A percentile compares a stretch with the other conserved stretches of the same genome.
phyloP scores from a whole-genome alignment of 1,140 invertebrate species.

The Nomia melanderi region DNA sequence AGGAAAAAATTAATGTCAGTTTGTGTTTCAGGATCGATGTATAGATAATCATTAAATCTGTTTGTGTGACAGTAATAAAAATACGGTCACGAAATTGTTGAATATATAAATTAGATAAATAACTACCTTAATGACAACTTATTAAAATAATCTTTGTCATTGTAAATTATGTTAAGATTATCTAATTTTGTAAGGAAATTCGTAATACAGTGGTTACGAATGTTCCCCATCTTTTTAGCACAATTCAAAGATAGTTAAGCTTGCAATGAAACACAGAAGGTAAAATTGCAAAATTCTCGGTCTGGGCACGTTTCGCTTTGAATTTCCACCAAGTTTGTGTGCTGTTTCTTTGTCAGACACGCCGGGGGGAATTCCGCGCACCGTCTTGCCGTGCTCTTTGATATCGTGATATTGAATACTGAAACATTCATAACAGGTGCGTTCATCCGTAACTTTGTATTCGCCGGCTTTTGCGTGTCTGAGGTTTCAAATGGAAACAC shows the following conservation, averaged over 20 bases:
- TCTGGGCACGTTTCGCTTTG: conserved; percentile 36
- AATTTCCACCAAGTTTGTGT: conserved; percentile 56
- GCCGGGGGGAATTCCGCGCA: conserved; percentile 57
- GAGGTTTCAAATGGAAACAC: conserved; percentile 63
- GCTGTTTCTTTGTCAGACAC: conserved; percentile 55
- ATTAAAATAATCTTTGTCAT: too few species aligned
- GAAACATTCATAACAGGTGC: conserved; percentile 68
- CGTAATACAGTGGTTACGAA: too few species aligned
- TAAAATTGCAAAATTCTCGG: conserved; percentile 34
- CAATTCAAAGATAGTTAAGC: neutral
- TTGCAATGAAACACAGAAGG: neutral
- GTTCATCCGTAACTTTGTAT: conserved; percentile 59
- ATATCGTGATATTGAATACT: conserved; percentile 67
- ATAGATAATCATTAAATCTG: too few species aligned
- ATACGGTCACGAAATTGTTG: too few species aligned
- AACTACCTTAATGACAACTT: too few species aligned
- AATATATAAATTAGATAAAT: too few species aligned
- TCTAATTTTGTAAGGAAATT: too few species aligned
- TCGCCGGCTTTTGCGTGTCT: conserved; percentile 41
- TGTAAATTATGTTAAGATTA: too few species aligned
- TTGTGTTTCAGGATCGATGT: too few species aligned
- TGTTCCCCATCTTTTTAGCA: neutral
- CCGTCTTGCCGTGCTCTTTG: conserved; percentile 62
- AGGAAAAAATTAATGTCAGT: too few species aligned
- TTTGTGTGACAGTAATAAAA: too few species aligned